phyloP scores from a whole-genome alignment of 2,113 vertebrate genomes.

The Pluvialis apricaria region DNA sequence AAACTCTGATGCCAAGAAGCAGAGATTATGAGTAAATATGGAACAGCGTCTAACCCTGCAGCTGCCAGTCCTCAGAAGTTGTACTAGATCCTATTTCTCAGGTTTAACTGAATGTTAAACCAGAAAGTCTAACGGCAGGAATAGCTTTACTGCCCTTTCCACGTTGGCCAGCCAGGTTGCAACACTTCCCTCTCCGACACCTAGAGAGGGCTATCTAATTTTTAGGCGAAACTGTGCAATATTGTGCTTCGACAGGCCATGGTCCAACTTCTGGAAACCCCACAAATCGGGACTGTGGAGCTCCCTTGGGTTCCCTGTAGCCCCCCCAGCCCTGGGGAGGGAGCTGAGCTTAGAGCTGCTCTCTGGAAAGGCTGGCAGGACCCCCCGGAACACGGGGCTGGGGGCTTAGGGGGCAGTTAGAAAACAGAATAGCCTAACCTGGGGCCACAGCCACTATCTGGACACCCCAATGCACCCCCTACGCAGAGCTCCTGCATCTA shows the following conservation, averaged over 20 bases:
- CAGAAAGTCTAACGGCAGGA: not conserved
- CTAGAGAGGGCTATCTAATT: not conserved
- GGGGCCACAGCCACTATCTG: not conserved
- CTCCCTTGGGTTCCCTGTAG: not conserved
- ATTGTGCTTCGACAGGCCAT: not conserved
- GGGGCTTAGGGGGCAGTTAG: not conserved
- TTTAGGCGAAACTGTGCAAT: not conserved
- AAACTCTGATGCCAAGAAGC: not conserved
- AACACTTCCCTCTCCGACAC: not conserved
- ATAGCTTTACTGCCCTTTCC: not conserved
- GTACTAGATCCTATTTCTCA: not conserved
- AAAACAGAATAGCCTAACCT: not conserved
- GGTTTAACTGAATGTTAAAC: not conserved
- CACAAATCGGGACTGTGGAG: accelerated
- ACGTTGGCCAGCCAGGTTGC: accelerated
- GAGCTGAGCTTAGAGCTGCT: not conserved
- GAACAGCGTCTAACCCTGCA: not conserved
- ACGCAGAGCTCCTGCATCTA: accelerated
- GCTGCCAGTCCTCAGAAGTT: not conserved
- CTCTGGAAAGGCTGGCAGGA: not conserved
- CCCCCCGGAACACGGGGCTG: not conserved
- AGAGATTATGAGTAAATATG: accelerated
- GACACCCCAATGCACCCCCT: accelerated
- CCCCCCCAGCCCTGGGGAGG: not conserved
- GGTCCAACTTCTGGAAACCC: not conserved